Percentiles rank a stretch among this genome's conserved stretches.
Evolutionary conservation across 2,797 vertebrate genomes (phyloP).

Genomic region (Liasis olivaceus): DNA sequence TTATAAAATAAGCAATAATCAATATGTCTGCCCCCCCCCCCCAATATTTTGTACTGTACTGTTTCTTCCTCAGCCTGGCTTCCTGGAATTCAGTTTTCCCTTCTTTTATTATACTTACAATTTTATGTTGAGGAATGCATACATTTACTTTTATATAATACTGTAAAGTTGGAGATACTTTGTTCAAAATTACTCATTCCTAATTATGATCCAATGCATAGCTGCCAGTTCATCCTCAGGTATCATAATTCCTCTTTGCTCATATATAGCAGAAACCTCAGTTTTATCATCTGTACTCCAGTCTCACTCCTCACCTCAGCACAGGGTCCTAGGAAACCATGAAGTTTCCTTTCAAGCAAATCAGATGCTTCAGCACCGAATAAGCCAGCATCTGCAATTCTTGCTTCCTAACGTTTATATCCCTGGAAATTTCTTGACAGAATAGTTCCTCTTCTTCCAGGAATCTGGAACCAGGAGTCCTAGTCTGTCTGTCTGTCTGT

Average conservation of each 20-base stretch:
- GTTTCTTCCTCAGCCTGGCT: neutral
- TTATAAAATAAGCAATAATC: no score
- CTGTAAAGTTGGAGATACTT: neutral
- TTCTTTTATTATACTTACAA: neutral
- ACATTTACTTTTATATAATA: neutral
- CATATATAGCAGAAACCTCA: neutral
- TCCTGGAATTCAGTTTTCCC: neutral
- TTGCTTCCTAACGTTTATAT: neutral
- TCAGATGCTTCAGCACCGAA: neutral
- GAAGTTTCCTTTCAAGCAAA: neutral
- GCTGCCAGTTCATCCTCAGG: neutral
- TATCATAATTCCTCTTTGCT: neutral
- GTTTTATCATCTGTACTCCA: neutral
- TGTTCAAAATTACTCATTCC: neutral
- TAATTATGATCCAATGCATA: neutral
- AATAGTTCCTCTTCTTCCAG: neutral
- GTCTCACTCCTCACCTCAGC: neutral
- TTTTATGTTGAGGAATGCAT: neutral
- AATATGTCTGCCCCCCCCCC: no score
- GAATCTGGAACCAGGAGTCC: neutral
- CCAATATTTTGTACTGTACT: neutral
- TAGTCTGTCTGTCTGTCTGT: neutral
- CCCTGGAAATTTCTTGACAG: neutral
- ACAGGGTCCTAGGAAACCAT: neutral
- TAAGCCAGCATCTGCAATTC: neutral